A percentile compares a stretch with the other conserved stretches of the same genome.
Conservation (phyloP, 2,888 invertebrate species). For the Gastracanthus pulcherrimus region DNA sequence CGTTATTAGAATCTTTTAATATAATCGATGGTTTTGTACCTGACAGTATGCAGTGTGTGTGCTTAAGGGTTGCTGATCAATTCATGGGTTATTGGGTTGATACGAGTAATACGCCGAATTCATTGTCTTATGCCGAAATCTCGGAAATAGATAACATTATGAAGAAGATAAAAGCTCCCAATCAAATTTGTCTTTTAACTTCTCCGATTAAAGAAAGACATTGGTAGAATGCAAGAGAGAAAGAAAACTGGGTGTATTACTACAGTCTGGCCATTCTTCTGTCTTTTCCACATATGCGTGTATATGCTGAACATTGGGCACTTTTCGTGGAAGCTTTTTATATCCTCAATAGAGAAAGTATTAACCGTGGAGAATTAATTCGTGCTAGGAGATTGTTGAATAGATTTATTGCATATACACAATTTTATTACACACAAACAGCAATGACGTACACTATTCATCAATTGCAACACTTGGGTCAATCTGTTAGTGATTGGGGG, state of each 20-base stretch:
- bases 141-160: conserved; percentile 16
- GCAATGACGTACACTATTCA: conserved; percentile 25
- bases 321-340: conserved; percentile 11
- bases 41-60: conserved; percentile 53
- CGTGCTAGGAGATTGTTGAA: conserved; percentile 22
- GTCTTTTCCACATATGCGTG: neutral
- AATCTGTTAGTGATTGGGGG: conserved; percentile 15
- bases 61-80: conserved; percentile 37
- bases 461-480: conserved; percentile 3
- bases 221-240: conserved; percentile 56
- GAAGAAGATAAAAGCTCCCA: conserved; percentile 29
- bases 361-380: conserved; percentile 48
- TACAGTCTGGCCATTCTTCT: conserved; percentile 55
- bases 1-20: conserved; percentile 46
- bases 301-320: conserved; percentile 9
- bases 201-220: conserved; percentile 37
- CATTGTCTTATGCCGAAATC: neutral
- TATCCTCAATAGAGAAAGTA: neutral
- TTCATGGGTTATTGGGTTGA: conserved; percentile 52
- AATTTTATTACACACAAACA: neutral
- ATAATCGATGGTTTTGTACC: conserved; percentile 53
- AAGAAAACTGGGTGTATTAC: conserved; percentile 56
- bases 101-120: neutral
- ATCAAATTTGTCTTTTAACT: conserved; percentile 40
- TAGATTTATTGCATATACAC: conserved; percentile 20